These are phyloP conservation scores for Pseudolaguvia tuberculata DNA, from an alignment of 2,113 vertebrate genomes.

Conservation along the genomic window DNA sequence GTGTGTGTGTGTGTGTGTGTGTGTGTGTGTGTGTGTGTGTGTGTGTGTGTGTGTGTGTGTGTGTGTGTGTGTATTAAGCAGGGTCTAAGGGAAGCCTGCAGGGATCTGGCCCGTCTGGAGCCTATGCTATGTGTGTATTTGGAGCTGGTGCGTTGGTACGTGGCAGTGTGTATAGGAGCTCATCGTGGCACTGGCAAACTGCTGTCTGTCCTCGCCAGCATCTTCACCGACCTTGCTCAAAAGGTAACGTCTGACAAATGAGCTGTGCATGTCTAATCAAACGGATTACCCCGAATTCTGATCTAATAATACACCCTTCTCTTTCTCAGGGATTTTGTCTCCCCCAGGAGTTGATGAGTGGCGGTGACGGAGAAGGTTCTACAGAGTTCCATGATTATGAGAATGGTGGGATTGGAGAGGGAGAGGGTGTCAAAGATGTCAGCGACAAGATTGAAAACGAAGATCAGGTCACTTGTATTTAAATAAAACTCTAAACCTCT, in stretches of 20 bases:
- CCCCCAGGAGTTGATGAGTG: slow-evolving; percentile 84
- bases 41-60: slow-evolving; percentile 10
- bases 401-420: slow-evolving; percentile 90
- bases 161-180: slow-evolving; percentile 77
- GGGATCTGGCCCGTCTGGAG: slow-evolving; percentile 73
- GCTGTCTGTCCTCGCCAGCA: slow-evolving; percentile 79
- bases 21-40: slow-evolving; percentile 10
- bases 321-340: slow-evolving; percentile 86
- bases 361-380: slow-evolving; percentile 80
- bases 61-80: slow-evolving; percentile 38
- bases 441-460: slow-evolving; percentile 95
- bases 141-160: slow-evolving; percentile 81
- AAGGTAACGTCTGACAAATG: slow-evolving; percentile 71
- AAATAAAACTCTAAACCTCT: neutral
- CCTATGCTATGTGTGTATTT: slow-evolving; percentile 82
- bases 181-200: slow-evolving; percentile 88
- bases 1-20: too few species aligned
- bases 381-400: slow-evolving; percentile 90
- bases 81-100: slow-evolving; percentile 76
- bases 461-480: slow-evolving; percentile 76
- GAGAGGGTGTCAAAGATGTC: slow-evolving; percentile 89
- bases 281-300: neutral
- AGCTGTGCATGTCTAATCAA: neutral
- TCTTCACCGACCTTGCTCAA: slow-evolving; percentile 88
- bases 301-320: neutral